Conservation (phyloP, 2,888 invertebrate genomes). For the Lottia gigantea region DNA sequence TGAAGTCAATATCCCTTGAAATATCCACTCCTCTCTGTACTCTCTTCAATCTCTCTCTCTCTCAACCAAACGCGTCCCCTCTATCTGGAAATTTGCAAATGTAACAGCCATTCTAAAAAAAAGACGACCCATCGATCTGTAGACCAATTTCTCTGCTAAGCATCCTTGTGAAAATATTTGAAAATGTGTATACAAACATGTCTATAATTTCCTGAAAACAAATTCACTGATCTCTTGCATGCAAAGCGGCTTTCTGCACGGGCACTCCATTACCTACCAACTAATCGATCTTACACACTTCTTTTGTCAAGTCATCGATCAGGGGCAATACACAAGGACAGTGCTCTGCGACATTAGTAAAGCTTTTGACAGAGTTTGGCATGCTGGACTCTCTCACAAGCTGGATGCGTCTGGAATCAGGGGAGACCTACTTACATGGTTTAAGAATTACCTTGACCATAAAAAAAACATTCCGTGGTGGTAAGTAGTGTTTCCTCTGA, state of each 20-base stretch:
- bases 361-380: too few relatives aligned
- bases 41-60: background rate
- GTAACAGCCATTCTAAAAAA: background rate
- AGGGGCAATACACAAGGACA: too few relatives aligned
- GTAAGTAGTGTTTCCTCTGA: too few relatives aligned
- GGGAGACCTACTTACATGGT: too few relatives aligned
- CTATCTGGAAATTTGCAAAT: background rate
- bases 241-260: background rate
- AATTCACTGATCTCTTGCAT: background rate
- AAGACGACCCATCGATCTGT: background rate
- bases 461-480: too few relatives aligned
- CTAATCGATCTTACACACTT: background rate
- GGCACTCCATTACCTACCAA: background rate
- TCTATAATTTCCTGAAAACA: background rate
- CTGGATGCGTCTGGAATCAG: too few relatives aligned
- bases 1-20: background rate
- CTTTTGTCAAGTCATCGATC: background rate
- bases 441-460: too few relatives aligned
- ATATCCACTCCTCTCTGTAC: background rate
- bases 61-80: background rate
- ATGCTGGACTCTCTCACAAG: too few relatives aligned
- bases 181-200: background rate
- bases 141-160: background rate
- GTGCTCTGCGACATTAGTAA: too few relatives aligned
- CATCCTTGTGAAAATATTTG: background rate